Evolutionary conservation across 2,888 invertebrate genomes (phyloP), one percentile per base, ranked within the genome.

Genomic region (Nipponacmea schrenckii): DNA sequence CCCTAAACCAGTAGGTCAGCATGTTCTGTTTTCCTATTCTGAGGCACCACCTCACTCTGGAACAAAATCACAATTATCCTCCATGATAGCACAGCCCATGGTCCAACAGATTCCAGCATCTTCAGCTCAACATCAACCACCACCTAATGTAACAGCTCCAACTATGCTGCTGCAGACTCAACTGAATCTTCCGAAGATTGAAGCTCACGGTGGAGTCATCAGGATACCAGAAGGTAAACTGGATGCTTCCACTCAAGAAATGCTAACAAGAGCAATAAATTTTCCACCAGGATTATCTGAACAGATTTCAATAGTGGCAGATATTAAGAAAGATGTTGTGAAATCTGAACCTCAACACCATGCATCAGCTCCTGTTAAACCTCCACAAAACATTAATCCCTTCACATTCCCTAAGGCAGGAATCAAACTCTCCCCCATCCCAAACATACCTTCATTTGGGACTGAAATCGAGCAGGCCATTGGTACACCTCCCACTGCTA

Each of bases 321-420:
- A 39, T 39, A 39, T 39, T 39, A 39, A 39, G 39, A 24, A 56
- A 24, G 20, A 24, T 24, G 20, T 24, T 5, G 56, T 56, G 20
- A 24, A 24, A 12, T 24, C 56, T 56, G 56, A 24, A 14, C 20
- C 10, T 10, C 20, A 56, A 56, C 20, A 20, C 50, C 50, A 50
- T 17, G 50, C 56, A 56, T 7, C 20, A 56, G 24, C 56, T 15
- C 56, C 24, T 10, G 24, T 12, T 56, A 20, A 56, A 56, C 56
- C 56, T 39, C 70, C 70, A 44, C 65, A 44, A 56, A 64, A 70
- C 15, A 26, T 70, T 5, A 70, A 70, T 45, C 70, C 70, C 12
- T 70, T 70, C 26, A 70, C 70, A 1, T 70, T 70, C 24, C 70
- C 70, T 14, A 56, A 20, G 20, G 20, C 48, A 17, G 44, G 39